Conservation (phyloP, 1,140 invertebrate genomes). For the Trinorchestia longiramus region DNA sequence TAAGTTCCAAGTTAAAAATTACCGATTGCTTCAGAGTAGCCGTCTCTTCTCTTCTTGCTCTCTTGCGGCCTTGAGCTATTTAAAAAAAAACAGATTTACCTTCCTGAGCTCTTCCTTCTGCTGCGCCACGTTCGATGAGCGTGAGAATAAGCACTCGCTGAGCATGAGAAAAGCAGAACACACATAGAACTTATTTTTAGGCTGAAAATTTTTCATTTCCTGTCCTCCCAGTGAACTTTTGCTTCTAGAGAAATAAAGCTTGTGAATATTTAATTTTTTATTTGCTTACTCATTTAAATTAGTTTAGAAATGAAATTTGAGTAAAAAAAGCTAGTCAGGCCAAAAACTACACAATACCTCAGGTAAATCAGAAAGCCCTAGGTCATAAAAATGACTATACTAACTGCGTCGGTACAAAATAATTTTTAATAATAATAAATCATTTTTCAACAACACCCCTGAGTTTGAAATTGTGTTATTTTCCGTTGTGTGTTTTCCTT, state of each 20-base stretch:
- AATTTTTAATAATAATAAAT: too few species aligned
- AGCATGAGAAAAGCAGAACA: background rate
- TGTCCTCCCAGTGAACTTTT: background rate
- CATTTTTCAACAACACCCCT: too few species aligned
- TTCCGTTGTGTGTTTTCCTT: too few species aligned
- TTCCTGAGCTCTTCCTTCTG: background rate
- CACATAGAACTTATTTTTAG: background rate
- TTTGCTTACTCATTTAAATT: background rate
- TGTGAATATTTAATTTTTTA: background rate
- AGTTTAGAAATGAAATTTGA: too few species aligned
- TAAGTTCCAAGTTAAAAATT: background rate
- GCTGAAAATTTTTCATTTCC: background rate
- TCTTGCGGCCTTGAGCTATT: background rate
- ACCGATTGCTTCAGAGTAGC: background rate
- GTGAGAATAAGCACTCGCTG: background rate
- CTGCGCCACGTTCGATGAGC: background rate
- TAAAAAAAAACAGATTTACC: background rate
- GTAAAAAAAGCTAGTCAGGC: background rate
- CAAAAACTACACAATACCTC: background rate
- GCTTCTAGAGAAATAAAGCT: background rate
- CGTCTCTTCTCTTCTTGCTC: background rate
- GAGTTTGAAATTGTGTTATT: too few species aligned
- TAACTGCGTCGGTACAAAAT: too few species aligned
- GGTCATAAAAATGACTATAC: too few species aligned
- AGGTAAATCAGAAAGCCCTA: background rate